Percentiles rank a stretch among this genome's conserved stretches.
Conservation (phyloP, 2,888 invertebrate genomes). For the Drosophila rubida region DNA sequence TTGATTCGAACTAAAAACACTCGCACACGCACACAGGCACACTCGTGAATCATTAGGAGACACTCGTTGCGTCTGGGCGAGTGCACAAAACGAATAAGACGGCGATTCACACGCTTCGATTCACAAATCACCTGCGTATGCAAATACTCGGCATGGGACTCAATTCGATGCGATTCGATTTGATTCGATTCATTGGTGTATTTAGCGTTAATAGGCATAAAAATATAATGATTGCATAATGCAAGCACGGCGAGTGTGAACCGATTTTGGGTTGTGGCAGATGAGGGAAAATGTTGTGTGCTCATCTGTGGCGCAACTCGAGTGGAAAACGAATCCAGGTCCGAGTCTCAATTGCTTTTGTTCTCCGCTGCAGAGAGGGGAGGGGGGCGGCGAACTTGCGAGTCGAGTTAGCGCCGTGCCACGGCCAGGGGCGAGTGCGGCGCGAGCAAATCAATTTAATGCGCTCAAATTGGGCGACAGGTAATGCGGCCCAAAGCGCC, state of each 20-base stretch:
- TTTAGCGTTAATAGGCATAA: slow-evolving; percentile 75
- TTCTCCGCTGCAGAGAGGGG: neutral
- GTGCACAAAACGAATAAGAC: slow-evolving; percentile 36
- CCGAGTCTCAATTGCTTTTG: slow-evolving; percentile 31
- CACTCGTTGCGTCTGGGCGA: slow-evolving; percentile 42
- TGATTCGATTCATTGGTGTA: slow-evolving; percentile 57
- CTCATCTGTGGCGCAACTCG: slow-evolving; percentile 56
- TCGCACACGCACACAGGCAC: neutral
- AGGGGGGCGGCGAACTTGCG: too few species aligned
- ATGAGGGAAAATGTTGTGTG: slow-evolving; percentile 29
- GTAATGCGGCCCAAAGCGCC: slow-evolving; percentile 21
- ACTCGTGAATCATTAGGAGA: slow-evolving; percentile 35
- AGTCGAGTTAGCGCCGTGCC: too few species aligned
- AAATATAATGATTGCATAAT: slow-evolving; percentile 75
- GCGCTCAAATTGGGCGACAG: slow-evolving; percentile 7
- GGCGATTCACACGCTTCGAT: slow-evolving; percentile 57
- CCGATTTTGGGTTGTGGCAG: slow-evolving; percentile 28
- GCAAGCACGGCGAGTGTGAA: slow-evolving; percentile 20
- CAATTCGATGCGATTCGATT: neutral
- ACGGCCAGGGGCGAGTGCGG: too few species aligned
- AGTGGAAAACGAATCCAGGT: slow-evolving; percentile 60
- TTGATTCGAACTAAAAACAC: slow-evolving; percentile 8
- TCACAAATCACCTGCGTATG: slow-evolving; percentile 72
- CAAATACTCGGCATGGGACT: too few species aligned
- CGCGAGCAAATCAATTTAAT: slow-evolving; percentile 16